Evolutionary conservation across 2,888 invertebrate species (phyloP).

Genomic region (Diplolepis rosae): DNA sequence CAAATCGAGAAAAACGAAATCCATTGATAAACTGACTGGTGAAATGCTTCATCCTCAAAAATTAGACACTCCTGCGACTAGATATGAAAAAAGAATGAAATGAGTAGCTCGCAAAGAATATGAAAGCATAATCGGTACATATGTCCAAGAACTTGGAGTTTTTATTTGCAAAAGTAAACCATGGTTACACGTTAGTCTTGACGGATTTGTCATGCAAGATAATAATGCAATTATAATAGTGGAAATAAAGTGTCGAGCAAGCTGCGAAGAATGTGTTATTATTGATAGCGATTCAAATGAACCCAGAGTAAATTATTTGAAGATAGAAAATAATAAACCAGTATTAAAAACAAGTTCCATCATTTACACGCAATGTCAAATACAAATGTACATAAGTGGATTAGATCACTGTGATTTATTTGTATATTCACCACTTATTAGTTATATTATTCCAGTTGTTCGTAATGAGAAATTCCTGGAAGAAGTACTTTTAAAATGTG

Average conservation of each 20-base stretch:
- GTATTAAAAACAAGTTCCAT: neutral
- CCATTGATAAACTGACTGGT: neutral
- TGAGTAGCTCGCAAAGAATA: neutral
- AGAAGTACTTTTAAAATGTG: neutral
- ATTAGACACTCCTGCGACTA: neutral
- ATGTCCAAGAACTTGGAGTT: constrained; percentile 1
- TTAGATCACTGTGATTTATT: neutral
- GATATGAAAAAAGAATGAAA: constrained; percentile 14
- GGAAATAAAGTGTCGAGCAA: neutral
- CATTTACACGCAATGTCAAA: neutral
- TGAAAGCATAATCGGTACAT: neutral
- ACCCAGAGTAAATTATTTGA: neutral
- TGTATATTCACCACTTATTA: neutral
- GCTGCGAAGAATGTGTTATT: neutral
- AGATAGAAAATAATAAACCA: neutral
- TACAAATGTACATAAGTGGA: neutral
- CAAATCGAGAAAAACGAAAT: constrained; percentile 13
- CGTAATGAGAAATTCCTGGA: neutral
- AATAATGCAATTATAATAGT: neutral
- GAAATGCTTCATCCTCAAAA: constrained; percentile 5
- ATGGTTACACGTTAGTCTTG: constrained; percentile 23
- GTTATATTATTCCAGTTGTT: neutral
- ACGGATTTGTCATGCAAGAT: constrained; percentile 6
- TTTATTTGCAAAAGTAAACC: constrained; percentile 29
- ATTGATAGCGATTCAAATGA: neutral